Evolutionary conservation across 2,888 invertebrate genomes (phyloP).

Genomic region (Patella caerulea): DNA sequence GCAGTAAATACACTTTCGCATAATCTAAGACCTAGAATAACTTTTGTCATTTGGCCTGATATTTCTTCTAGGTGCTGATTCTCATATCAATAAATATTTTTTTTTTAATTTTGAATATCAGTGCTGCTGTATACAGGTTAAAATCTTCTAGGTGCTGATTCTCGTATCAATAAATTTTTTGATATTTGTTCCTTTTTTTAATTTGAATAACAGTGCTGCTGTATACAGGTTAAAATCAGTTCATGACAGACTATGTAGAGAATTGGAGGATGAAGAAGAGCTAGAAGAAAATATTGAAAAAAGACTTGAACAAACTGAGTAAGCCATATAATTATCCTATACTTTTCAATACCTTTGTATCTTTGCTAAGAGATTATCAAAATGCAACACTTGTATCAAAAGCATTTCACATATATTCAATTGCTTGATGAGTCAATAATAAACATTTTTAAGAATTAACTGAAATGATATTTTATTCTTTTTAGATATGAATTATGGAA

Average conservation of each 20-base stretch:
- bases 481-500: constrained; percentile 65
- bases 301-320: constrained; percentile 64
- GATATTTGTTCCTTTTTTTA: neutral
- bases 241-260: constrained; percentile 60
- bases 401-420: no score
- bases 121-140: no score
- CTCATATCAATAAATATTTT: no score
- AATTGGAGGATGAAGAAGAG: constrained; percentile 62
- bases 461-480: neutral
- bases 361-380: no score
- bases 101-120: no score
- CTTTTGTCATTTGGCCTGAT: neutral
- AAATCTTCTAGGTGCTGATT: no score
- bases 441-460: no score
- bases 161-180: neutral
- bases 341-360: no score
- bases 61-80: neutral
- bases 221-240: constrained; percentile 58
- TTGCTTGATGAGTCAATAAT: no score
- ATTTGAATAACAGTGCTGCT: constrained; percentile 53
- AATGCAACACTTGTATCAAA: no score
- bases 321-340: constrained; percentile 31
- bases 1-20: neutral
- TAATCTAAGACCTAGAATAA: no score
- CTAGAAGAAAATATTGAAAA: constrained; percentile 56